Evolutionary conservation across 2,797 vertebrate species (phyloP).

Genomic region (Acanthornis magna): DNA sequence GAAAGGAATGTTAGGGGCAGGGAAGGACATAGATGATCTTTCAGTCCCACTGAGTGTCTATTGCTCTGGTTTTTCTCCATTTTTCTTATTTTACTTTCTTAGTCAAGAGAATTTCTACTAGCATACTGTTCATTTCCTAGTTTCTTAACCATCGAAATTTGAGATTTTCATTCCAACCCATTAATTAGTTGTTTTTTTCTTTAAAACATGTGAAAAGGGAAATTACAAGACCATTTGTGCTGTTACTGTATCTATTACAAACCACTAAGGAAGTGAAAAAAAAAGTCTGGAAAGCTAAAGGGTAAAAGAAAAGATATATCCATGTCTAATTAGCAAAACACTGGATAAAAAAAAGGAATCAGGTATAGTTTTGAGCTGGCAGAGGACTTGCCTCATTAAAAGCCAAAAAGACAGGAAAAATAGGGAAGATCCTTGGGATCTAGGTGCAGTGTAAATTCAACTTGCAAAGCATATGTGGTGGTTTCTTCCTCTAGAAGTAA

Average conservation of each 20-base stretch:
- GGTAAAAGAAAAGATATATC: not conserved
- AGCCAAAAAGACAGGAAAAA: not conserved
- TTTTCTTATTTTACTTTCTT: not conserved
- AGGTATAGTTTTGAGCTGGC: not conserved
- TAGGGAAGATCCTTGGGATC: not conserved
- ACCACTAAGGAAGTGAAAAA: not conserved
- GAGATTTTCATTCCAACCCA: not conserved
- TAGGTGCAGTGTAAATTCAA: not conserved
- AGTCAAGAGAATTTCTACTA: not conserved
- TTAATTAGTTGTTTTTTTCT: not conserved
- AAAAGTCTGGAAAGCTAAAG: not conserved
- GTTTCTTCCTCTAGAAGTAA: not conserved
- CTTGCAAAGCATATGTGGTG: not conserved
- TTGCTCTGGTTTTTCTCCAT: not conserved
- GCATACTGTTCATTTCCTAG: not conserved
- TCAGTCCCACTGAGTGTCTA: not conserved
- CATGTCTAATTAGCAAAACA: not conserved
- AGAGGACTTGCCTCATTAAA: not conserved
- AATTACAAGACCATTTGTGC: not conserved
- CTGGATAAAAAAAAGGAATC: not conserved
- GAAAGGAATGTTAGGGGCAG: accelerated
- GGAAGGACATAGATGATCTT: not conserved
- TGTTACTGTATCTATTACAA: not conserved
- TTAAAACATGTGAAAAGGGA: not conserved
- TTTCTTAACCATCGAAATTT: not conserved